Evolutionary conservation across 2,888 invertebrate genomes (phyloP), one percentile per base, ranked within the genome.

Genomic region (Nysson spinosus): DNA sequence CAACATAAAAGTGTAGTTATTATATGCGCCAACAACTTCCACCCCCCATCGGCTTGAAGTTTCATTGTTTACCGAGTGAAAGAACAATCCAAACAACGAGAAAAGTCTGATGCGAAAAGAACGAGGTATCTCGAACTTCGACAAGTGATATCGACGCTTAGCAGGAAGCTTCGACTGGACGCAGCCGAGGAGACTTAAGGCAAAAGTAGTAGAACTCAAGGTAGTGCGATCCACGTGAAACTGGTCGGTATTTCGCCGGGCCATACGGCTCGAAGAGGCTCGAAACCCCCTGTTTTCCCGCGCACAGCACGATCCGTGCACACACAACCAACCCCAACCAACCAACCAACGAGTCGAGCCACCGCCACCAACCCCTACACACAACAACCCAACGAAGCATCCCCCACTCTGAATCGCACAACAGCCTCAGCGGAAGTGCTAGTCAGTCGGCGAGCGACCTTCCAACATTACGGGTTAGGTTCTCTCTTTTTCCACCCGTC

Each of bases 391-490:
- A 86, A 84, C 85, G 85, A 82, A 82, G 82, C 80, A 82, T 80
- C 83, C 83, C 85, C 85, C 84, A 83, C 84, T 82, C 85, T 84
- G 82, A 87, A 86, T 86, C 85, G 86, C 87, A 87, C 87, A 87
- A 87, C 86, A 87, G 86, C 85, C 79, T 82, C 82, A 85, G 80
- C 87, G 87, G 87, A 87, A 87, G 86, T 87, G 75, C 83, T 85
- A 87, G 86, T 87, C 87, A 87, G 87, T 87, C 86, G 87, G 85
- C 85, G 86, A 87, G 87, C 87, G 87, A 87, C 87, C 87, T 87
- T 87, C 83, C 86, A 85, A 85, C 86, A 84, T 86, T 80, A 86
- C 86, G 86, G 86, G 85, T 85, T 86, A 83, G 83, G 82, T 81
- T 83, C 81, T 83, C 81, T 81, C 75, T 75, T 78, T 77, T 81